Base-by-base conservation (phyloP, 2,888 invertebrate species). In the Lepidonotus clava region DNA sequence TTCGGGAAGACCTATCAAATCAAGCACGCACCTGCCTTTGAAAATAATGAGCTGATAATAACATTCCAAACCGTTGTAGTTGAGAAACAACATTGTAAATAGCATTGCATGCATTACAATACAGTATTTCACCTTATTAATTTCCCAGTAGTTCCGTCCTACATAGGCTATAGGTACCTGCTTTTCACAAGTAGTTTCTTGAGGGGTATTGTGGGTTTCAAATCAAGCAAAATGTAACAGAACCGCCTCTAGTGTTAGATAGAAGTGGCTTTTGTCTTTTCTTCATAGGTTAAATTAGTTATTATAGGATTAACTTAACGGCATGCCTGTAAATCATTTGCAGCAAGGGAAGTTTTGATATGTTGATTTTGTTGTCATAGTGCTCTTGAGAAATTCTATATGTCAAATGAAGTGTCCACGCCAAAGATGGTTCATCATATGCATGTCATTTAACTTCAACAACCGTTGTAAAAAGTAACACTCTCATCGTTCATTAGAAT, bases 71-170 rank as follows among this genome's bases (percentile, higher is more conserved):
- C 46, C 21, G 18, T 80, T 80, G 71, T 21, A 2, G 11, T 80
- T 0, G 8, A 11, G 2, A 11, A 21, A n/a, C 11, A 36, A 38
- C 41, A 80, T n/a, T 80, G 80, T 80, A 80, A 46, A 80, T 80
- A 80, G 41, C 4, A 46, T 41, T 51, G 80, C 41, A 80, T 46
- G 41, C 36, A 46, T 40, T 46, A 24, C 80, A 80, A 18, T 80
- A 6, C 41, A 41, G 80, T 41, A 80, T 40, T 40, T 40, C 40
- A 77, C 28, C 21, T 6, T 71, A 6, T 38, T 71, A 71, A 46
- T 80, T 46, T 80, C 41, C 41, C 0, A 24, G 24, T 80, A 51
- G 80, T 46, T 80, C 80, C 80, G 46, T 80, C 80, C 80, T 80
- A 14, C 14, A 41, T 6, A 77, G 36, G 38, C 14, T 36, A 56